Evolutionary conservation across 2,888 invertebrate species (phyloP).

Genomic region (Drosophila pseudotalamancana): DNA sequence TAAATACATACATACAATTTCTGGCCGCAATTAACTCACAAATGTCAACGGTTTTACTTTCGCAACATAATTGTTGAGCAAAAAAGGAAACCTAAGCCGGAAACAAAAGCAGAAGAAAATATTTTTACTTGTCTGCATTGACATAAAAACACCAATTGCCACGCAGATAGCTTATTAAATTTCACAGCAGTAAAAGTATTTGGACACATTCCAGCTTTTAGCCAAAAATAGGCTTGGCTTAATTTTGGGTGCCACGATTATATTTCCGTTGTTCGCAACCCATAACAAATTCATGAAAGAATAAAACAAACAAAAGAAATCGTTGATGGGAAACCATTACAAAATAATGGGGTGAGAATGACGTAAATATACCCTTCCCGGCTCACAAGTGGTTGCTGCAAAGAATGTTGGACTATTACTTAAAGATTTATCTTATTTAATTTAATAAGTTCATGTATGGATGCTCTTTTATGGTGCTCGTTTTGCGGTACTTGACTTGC

Average conservation of each 20-base stretch:
- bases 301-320: slow-evolving; percentile 19
- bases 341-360: slow-evolving; percentile 2
- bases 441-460: background rate
- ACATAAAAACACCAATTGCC: slow-evolving; percentile 71
- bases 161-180: slow-evolving; percentile 59
- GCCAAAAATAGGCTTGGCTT: slow-evolving; percentile 16
- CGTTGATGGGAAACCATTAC: slow-evolving; percentile 5
- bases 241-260: slow-evolving; percentile 42
- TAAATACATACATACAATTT: slow-evolving; percentile 33
- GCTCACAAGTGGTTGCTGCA: too few relatives aligned
- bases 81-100: slow-evolving; percentile 37
- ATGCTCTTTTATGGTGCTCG: background rate
- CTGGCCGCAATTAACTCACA: slow-evolving; percentile 57
- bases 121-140: slow-evolving; percentile 48
- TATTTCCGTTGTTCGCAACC: slow-evolving; percentile 58
- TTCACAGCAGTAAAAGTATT: slow-evolving; percentile 47
- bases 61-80: slow-evolving; percentile 2
- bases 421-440: background rate
- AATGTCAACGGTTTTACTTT: slow-evolving; percentile 58
- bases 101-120: slow-evolving; percentile 51
- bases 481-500: background rate
- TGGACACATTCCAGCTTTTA: slow-evolving; percentile 34
- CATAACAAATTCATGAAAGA: slow-evolving; percentile 41
- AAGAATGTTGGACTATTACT: too few relatives aligned
- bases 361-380: slow-evolving; percentile 13